Conservation (phyloP, 2,797 vertebrate genomes). For the Danio albolineatus region DNA sequence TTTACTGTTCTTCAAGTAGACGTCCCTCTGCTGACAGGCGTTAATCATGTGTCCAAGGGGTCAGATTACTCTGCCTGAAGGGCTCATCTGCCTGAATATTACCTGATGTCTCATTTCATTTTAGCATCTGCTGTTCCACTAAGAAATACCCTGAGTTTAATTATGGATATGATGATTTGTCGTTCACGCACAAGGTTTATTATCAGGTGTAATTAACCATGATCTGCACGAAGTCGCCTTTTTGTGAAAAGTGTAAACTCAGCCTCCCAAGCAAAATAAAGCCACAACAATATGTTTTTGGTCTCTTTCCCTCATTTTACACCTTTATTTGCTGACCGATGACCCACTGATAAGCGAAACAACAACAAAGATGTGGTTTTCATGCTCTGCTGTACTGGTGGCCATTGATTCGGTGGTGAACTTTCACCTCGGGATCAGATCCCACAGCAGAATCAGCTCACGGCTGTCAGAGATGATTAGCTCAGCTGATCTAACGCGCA, state of each 20-base stretch:
- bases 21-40: conserved; percentile 22
- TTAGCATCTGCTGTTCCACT: conserved; percentile 5
- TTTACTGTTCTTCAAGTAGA: too few relatives aligned
- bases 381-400: conserved; percentile 54
- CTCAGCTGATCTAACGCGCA: conserved; percentile 64
- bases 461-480: conserved; percentile 66
- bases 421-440: conserved; percentile 63
- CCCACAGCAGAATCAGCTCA: conserved; percentile 64
- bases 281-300: not conserved
- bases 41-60: conserved; percentile 59
- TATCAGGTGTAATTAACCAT: not conserved
- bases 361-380: conserved; percentile 37
- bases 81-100: conserved; percentile 57
- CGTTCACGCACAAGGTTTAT: not conserved
- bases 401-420: conserved; percentile 65
- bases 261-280: conserved; percentile 5
- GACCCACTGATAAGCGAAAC: conserved; percentile 51
- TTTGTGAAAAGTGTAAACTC: not conserved
- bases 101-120: conserved; percentile 46
- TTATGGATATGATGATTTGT: not conserved
- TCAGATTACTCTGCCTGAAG: conserved; percentile 57
- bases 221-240: not conserved
- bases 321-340: conserved; percentile 46
- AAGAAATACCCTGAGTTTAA: conserved; percentile 17
- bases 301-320: conserved; percentile 22